These are phyloP conservation scores for Coptodon bakossiorum DNA, from an alignment of 2,113 vertebrate species.

Conservation along the genomic window DNA sequence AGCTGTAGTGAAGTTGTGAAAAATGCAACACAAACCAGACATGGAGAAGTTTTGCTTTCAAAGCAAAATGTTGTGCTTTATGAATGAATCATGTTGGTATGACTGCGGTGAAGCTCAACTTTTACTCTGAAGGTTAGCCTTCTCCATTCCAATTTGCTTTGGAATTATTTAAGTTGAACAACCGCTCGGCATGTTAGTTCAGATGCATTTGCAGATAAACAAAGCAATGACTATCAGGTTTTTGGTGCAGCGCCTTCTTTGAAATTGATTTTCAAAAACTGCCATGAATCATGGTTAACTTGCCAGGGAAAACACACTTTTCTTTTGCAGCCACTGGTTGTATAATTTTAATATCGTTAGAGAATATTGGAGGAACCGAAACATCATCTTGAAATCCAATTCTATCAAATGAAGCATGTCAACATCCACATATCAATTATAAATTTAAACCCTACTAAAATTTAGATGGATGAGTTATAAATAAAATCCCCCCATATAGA, in stretches of 20 bases:
- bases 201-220: background rate
- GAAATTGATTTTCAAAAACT: background rate
- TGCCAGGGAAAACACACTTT: background rate
- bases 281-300: background rate
- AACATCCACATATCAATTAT: background rate
- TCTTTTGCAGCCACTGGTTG: background rate
- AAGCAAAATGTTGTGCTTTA: background rate
- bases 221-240: background rate
- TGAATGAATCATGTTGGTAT: background rate
- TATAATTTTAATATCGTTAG: background rate
- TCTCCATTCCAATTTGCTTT: background rate
- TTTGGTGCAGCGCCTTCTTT: background rate
- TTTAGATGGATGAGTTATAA: background rate
- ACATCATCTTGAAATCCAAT: background rate
- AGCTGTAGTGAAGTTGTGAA: background rate
- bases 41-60: background rate
- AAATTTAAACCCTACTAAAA: background rate
- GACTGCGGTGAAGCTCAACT: background rate
- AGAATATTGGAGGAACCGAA: background rate
- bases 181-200: fast-evolving
- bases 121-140: background rate
- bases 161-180: background rate
- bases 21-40: background rate
- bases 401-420: background rate
- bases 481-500: background rate